phyloP scores from a whole-genome alignment of 1,140 invertebrate genomes.

The Maniola jurtina region DNA sequence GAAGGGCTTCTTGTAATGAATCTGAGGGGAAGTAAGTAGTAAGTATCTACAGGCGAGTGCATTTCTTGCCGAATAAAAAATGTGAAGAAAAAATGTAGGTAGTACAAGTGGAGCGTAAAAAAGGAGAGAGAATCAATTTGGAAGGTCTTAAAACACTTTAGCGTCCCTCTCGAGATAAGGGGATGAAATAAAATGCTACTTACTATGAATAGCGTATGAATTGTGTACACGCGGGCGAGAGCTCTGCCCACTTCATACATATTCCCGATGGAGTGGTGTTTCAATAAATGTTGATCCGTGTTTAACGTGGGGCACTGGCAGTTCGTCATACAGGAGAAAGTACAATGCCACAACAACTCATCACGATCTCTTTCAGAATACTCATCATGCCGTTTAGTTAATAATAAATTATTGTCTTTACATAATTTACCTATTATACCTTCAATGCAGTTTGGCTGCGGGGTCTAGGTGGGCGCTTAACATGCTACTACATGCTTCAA shows the following conservation, averaged over 20 bases:
- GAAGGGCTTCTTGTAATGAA: too few species aligned
- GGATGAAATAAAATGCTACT: conserved; percentile 22
- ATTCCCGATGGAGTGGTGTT: neutral
- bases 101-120: conserved; percentile 4
- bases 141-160: conserved; percentile 36
- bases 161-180: conserved; percentile 29
- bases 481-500: too few species aligned
- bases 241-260: neutral
- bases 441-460: too few species aligned
- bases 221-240: conserved; percentile 4
- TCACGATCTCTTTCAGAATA: too few species aligned
- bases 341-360: too few species aligned
- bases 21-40: too few species aligned
- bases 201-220: conserved; percentile 27
- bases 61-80: neutral
- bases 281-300: neutral
- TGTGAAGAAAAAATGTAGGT: neutral
- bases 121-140: conserved; percentile 25
- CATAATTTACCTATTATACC: too few species aligned
- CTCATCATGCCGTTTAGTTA: too few species aligned
- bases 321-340: too few species aligned
- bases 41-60: neutral
- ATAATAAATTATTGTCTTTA: too few species aligned
- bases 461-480: too few species aligned
- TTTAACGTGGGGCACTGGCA: too few species aligned